phyloP scores from a whole-genome alignment of 2,113 vertebrate species.

The Fregata magnificens region DNA sequence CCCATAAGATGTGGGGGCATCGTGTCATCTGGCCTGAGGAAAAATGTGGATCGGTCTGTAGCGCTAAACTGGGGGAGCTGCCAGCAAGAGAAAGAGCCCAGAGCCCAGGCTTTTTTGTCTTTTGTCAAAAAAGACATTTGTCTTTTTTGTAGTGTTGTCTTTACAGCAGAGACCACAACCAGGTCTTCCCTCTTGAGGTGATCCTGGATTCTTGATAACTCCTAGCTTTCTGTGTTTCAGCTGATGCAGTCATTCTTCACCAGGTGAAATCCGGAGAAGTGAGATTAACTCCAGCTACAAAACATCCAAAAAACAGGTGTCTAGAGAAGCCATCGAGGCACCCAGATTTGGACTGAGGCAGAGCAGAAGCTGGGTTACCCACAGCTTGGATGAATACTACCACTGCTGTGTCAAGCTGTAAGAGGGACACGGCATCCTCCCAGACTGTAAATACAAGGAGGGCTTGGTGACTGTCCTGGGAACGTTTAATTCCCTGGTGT shows the following conservation, averaged over 20 bases:
- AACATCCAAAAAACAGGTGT: not conserved
- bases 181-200: not conserved
- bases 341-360: not conserved
- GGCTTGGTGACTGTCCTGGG: not conserved
- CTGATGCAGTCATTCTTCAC: not conserved
- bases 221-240: not conserved
- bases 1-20: not conserved
- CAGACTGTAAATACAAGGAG: not conserved
- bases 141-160: not conserved
- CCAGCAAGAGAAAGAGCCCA: not conserved
- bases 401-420: not conserved
- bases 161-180: not conserved
- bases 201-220: not conserved
- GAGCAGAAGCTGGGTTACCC: not conserved
- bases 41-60: not conserved
- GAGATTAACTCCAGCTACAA: not conserved
- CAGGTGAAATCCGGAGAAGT: not conserved
- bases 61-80: not conserved
- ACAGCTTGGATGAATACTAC: not conserved
- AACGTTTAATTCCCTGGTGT: not conserved
- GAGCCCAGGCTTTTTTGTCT: not conserved
- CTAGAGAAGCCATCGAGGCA: not conserved
- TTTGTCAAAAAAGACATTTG: too few species aligned
- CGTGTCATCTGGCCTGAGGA: fast-evolving
- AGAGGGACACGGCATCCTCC: not conserved